Evolutionary conservation across 2,113 vertebrate species (phyloP).

Genomic region (Prunella fulvescens): DNA sequence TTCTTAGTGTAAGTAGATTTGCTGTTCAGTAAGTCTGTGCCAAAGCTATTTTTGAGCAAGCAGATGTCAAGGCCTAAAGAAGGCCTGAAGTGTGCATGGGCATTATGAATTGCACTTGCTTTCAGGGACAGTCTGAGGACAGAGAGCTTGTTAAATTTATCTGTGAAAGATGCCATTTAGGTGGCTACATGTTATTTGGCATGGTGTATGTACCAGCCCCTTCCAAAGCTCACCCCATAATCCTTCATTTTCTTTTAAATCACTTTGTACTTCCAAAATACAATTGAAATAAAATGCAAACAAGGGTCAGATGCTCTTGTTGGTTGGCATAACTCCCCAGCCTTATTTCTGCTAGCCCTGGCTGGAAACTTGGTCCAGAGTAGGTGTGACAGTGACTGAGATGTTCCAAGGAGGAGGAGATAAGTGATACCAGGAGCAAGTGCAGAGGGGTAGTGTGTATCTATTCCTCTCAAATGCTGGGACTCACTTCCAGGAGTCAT

Average conservation of each 20-base stretch:
- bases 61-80: constrained; percentile 33
- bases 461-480: background rate
- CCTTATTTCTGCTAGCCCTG: background rate
- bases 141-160: background rate
- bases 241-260: background rate
- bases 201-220: fast-evolving
- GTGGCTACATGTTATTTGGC: fast-evolving
- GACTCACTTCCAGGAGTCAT: background rate
- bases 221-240: background rate
- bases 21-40: constrained; percentile 10
- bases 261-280: background rate
- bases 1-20: constrained; percentile 46
- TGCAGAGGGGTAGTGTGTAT: fast-evolving
- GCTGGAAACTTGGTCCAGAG: background rate
- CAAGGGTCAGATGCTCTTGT: background rate
- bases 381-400: background rate
- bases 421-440: background rate
- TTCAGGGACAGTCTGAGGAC: background rate
- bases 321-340: background rate
- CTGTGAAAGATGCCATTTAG: background rate
- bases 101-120: background rate
- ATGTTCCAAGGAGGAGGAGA: background rate
- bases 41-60: constrained; percentile 41
- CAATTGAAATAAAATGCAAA: background rate
- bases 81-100: background rate